phyloP scores from a whole-genome alignment of 2,113 vertebrate species.

The Odontophorus gujanensis region DNA sequence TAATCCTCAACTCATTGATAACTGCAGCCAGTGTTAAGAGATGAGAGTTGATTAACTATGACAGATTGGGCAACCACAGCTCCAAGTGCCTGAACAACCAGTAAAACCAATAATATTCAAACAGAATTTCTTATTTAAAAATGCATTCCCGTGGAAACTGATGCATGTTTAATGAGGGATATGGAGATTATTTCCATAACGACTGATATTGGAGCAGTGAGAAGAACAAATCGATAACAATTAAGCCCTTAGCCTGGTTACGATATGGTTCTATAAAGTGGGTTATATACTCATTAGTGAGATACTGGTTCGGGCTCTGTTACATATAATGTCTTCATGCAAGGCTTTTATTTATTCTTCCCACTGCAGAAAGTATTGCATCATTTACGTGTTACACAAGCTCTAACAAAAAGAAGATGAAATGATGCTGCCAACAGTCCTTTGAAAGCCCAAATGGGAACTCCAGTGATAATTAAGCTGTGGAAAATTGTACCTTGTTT shows the following conservation, averaged over 20 bases:
- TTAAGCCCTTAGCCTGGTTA: conserved; percentile 78
- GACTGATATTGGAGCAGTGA: conserved; percentile 82
- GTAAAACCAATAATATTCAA: conserved; percentile 79
- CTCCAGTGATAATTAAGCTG: conserved; percentile 51
- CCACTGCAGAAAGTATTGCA: conserved; percentile 19
- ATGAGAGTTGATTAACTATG: conserved; percentile 92
- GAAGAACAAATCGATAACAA: conserved; percentile 84
- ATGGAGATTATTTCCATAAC: conserved; percentile 83
- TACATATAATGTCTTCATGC: conserved; percentile 72
- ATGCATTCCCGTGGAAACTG: conserved; percentile 85
- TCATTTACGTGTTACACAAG: background rate
- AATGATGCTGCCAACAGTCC: conserved; percentile 42
- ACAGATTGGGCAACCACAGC: conserved; percentile 87
- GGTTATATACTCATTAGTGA: conserved; percentile 77
- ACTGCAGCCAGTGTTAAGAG: conserved; percentile 90
- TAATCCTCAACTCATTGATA: conserved; percentile 93
- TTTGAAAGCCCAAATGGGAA: conserved; percentile 61
- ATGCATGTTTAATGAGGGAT: conserved; percentile 84
- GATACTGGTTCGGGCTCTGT: conserved; percentile 56
- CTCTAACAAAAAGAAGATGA: conserved; percentile 47
- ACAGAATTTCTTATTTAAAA: conserved; percentile 80
- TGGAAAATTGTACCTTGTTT: conserved; percentile 61
- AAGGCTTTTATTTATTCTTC: conserved; percentile 21
- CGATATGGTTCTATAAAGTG: conserved; percentile 79
- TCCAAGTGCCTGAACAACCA: conserved; percentile 79